Conservation (phyloP, 2,797 vertebrate species). For the Danio albolineatus region DNA sequence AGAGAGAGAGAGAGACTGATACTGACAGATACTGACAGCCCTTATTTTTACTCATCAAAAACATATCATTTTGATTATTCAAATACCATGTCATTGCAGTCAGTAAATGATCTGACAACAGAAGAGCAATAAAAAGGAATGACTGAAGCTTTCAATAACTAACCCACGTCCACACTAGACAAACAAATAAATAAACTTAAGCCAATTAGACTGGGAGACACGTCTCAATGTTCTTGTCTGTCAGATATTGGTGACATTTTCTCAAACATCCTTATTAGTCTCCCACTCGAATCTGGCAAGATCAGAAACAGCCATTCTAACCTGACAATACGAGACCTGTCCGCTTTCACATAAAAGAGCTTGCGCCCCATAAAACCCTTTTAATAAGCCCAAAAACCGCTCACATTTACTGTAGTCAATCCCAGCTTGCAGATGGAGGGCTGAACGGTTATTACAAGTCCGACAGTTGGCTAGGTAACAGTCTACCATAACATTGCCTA, state of each 20-base stretch:
- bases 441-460: conserved; percentile 44
- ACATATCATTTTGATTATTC: not conserved
- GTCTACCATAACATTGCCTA: conserved; percentile 44
- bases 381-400: conserved; percentile 31
- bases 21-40: no score
- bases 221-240: not conserved
- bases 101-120: not conserved
- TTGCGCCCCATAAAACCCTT: not conserved
- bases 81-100: not conserved
- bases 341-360: not conserved
- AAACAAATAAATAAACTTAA: conserved; percentile 17
- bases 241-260: conserved; percentile 1
- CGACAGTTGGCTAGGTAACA: conserved; percentile 45
- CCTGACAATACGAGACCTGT: conserved; percentile 17
- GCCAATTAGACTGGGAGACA: not conserved
- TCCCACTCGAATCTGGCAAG: not conserved
- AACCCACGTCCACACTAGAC: not conserved
- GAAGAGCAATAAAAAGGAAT: not conserved
- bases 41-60: not conserved
- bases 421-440: conserved; percentile 13
- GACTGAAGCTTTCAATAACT: not conserved
- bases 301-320: not conserved
- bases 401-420: conserved; percentile 12
- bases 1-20: no score
- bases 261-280: conserved; percentile 1